Evolutionary conservation across 2,797 vertebrate genomes (phyloP), one percentile per base, ranked within the genome.

Genomic region (Huso huso): DNA sequence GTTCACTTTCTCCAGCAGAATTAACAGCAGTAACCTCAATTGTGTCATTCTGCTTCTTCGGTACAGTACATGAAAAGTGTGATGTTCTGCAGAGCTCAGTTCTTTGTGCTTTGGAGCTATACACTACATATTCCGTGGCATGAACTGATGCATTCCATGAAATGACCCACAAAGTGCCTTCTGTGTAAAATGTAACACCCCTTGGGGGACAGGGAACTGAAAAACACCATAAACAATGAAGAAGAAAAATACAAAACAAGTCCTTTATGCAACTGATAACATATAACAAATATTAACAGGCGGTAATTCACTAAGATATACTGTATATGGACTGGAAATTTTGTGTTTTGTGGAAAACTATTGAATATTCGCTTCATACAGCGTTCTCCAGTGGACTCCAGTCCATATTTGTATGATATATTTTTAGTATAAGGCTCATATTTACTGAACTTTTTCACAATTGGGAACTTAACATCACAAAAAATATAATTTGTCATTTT

Each of bases 141-240:
- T 87, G 69, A 62, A 82, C 52, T 0, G 87, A 81, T 0, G 71
- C 60, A 0, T 77, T 49, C 89, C 89, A 92, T 65, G 75, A 81
- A 18, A 89, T 61, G 12, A 66, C 23, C 6, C 75, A 73, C 0
- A 64, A 70, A 61, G 65, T 49, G 18, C 6, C 10, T 70, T 49
- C 52, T 7, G 78, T 79, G 0, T 51, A 51, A 68, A 78, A 84
- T 5, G 2, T 73, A 8, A 83, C 71, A n/a, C 71, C 74, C 62
- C 68, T 62, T 23, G 85, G 86, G 62, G 84, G 7, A 69, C 89
- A 90, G 50, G 88, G 84, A 48, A 70, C 91, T 92, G 80, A 58
- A 66, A 67, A 48, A 63, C 7, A 6, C 11, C 13, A 57, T 63
- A 18, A 68, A 59, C 23, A 15, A 10, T 62, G 4, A n/a, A 68